Evolutionary conservation across 1,140 invertebrate genomes (phyloP).

Genomic region (Aphis gossypii): DNA sequence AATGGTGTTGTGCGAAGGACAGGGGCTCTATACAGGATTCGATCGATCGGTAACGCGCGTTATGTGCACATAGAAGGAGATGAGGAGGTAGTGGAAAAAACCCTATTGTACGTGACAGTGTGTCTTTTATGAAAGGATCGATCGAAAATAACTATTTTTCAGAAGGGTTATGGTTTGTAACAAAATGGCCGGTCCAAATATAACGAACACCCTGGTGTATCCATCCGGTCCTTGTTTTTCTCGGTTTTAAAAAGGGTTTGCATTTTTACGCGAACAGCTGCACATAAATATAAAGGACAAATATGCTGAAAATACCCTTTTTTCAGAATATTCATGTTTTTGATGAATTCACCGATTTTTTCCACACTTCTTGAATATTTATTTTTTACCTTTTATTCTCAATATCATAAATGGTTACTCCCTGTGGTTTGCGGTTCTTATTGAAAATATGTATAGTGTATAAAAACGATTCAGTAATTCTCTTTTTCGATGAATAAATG

Average conservation of each 20-base stretch:
- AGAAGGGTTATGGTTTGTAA: conserved; percentile 58
- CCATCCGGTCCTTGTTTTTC: conserved; percentile 44
- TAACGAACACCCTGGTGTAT: conserved; percentile 41
- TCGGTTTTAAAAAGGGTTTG: conserved; percentile 53
- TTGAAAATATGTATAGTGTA: conserved; percentile 8
- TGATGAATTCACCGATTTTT: conserved; percentile 50
- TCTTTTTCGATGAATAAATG: not conserved
- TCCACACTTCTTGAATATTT: conserved; percentile 52
- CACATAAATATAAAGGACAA: conserved; percentile 29
- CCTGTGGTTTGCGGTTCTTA: conserved; percentile 30
- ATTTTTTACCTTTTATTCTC: conserved; percentile 49
- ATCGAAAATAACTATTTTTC: conserved; percentile 58
- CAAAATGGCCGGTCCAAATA: conserved; percentile 56
- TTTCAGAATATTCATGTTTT: conserved; percentile 44
- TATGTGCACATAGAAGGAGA: conserved; percentile 24
- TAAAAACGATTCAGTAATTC: conserved; percentile 5
- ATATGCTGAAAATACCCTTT: conserved; percentile 32
- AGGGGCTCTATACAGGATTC: conserved; percentile 43
- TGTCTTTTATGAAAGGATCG: conserved; percentile 58
- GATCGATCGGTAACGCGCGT: conserved; percentile 54
- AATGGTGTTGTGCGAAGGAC: conserved; percentile 52
- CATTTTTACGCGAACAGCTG: conserved; percentile 45
- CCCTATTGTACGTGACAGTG: conserved; percentile 58
- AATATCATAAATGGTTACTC: conserved; percentile 7
- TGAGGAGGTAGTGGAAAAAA: conserved; percentile 51